Percentiles rank a stretch among this genome's conserved stretches.
Evolutionary conservation across 2,113 vertebrate species (phyloP).

Genomic region (Crypturellus undulatus): DNA sequence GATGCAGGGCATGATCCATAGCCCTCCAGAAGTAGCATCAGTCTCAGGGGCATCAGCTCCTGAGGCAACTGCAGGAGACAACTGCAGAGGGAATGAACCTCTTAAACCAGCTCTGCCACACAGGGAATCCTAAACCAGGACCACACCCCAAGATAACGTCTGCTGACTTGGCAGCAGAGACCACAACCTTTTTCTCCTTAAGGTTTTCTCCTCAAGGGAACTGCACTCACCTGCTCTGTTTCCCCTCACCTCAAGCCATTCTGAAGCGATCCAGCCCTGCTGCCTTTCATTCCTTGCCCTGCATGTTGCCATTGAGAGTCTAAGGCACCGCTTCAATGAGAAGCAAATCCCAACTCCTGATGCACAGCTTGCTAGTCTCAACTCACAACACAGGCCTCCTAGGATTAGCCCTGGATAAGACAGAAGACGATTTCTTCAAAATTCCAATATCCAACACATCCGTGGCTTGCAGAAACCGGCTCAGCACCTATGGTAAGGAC

Average conservation of each 20-base stretch:
- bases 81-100: not conserved
- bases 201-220: not conserved
- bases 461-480: not conserved
- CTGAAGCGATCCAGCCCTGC: accelerated
- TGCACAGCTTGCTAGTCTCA: not conserved
- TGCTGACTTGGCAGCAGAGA: not conserved
- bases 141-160: slow-evolving; percentile 1
- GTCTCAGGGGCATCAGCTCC: not conserved
- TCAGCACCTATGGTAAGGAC: not conserved
- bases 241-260: not conserved
- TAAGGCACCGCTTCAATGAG: not conserved
- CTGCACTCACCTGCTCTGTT: not conserved
- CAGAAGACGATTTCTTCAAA: not conserved
- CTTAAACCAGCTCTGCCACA: slow-evolving; percentile 48
- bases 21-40: not conserved
- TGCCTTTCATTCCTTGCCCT: not conserved
- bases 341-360: not conserved
- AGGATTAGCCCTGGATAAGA: not conserved
- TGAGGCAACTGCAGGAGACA: not conserved
- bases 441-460: not conserved
- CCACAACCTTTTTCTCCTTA: not conserved
- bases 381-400: not conserved
- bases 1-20: not conserved
- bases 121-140: not conserved
- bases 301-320: not conserved